Evolutionary conservation across 2,888 invertebrate species (phyloP).

Genomic region (Anthrax anthrax): DNA sequence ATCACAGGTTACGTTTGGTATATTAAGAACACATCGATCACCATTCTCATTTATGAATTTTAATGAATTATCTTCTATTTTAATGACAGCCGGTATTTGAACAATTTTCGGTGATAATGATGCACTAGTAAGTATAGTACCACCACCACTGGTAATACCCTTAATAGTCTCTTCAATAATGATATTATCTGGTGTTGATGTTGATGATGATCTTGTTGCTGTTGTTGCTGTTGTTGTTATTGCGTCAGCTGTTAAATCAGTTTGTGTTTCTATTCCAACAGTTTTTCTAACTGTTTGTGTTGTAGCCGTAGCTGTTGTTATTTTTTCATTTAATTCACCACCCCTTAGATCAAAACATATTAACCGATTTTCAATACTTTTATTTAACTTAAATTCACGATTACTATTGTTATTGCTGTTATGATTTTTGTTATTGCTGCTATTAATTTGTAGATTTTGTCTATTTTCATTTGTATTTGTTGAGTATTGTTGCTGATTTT

Average conservation of each 20-base stretch:
- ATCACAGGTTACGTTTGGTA: slow-evolving; percentile 28
- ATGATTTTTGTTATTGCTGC: neutral
- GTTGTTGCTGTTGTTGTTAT: neutral
- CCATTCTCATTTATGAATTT: slow-evolving; percentile 26
- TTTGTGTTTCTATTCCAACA: neutral
- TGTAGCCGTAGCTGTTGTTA: neutral
- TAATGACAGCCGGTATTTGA: slow-evolving; percentile 28
- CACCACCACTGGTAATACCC: neutral
- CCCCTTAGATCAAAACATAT: slow-evolving; percentile 2
- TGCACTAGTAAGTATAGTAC: neutral
- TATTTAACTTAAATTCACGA: neutral
- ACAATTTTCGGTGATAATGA: too few species aligned
- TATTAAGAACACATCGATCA: slow-evolving; percentile 23
- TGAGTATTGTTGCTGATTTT: neutral
- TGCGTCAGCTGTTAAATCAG: neutral
- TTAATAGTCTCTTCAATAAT: neutral
- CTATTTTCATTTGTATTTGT: neutral
- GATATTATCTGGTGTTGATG: slow-evolving; percentile 3
- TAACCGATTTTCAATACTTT: slow-evolving; percentile 1
- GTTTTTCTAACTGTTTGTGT: neutral
- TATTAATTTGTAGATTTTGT: neutral
- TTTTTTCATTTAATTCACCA: slow-evolving; percentile 1
- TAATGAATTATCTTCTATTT: slow-evolving; percentile 31
- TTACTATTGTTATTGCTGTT: neutral
- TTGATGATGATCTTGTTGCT: slow-evolving; percentile 11